A percentile compares a stretch with the other conserved stretches of the same genome.
Conservation (phyloP, 2,797 vertebrate species). For the Tenualosa thibaudeaui region DNA sequence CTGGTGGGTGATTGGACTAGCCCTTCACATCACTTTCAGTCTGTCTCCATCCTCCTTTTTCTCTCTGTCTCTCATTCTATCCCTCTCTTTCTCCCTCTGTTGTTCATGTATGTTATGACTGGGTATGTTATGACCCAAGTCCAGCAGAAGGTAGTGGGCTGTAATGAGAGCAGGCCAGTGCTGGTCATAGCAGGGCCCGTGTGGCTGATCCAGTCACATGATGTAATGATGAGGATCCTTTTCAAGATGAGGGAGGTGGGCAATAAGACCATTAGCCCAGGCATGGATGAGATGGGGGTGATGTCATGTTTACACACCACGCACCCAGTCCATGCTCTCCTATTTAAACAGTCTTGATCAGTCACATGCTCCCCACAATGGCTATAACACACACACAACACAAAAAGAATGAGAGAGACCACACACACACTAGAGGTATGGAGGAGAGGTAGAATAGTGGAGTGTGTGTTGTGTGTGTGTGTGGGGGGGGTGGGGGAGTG, state of each 20-base stretch:
- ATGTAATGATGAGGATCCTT: constrained; percentile 51
- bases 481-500: not conserved
- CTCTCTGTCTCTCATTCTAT: not conserved
- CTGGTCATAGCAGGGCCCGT: constrained; percentile 49
- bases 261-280: not conserved
- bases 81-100: not conserved
- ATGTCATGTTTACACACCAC: not conserved
- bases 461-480: not conserved
- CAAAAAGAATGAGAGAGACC: not conserved
- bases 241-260: constrained; percentile 28
- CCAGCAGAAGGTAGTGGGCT: not conserved
- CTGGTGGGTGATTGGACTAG: too few relatives aligned
- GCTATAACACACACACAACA: not conserved
- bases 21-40: too few relatives aligned
- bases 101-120: not conserved
- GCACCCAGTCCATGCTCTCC: too few relatives aligned
- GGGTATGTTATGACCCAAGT: not conserved
- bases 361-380: not conserved
- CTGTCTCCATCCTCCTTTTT: too few relatives aligned
- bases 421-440: not conserved
- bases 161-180: not conserved
- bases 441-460: not conserved
- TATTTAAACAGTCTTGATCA: not conserved
- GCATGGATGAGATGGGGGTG: not conserved
- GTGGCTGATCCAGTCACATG: constrained; percentile 58